Evolutionary conservation across 2,888 invertebrate genomes (phyloP).

Genomic region (Spilarctia lutea): DNA sequence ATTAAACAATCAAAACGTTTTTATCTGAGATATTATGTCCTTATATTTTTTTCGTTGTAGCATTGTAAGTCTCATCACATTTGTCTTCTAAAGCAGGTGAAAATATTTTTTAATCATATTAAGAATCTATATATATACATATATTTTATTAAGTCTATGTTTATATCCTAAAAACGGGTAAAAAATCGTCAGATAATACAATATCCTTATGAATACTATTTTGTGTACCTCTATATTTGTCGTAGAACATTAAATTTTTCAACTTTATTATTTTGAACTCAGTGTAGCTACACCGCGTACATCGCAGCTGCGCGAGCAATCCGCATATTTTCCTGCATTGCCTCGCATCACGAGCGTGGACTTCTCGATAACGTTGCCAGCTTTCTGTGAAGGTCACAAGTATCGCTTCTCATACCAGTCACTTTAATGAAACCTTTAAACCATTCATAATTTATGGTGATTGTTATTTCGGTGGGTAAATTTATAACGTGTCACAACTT

Average conservation of each 20-base stretch:
- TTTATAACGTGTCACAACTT: slow-evolving; percentile 47
- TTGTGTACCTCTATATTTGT: not conserved
- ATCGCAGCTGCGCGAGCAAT: slow-evolving; percentile 39
- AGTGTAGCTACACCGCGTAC: slow-evolving; percentile 30
- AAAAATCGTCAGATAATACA: not conserved
- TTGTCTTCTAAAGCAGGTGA: not conserved
- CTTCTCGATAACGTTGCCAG: slow-evolving; percentile 44
- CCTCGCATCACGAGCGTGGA: slow-evolving; percentile 50
- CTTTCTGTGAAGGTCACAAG: slow-evolving; percentile 69
- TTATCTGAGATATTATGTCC: no score
- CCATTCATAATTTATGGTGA: slow-evolving; percentile 42
- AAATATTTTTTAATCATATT: no score
- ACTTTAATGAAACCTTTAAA: slow-evolving; percentile 60
- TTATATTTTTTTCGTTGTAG: not conserved
- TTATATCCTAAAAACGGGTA: no score
- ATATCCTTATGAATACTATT: not conserved
- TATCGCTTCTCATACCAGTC: slow-evolving; percentile 54
- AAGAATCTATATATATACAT: no score
- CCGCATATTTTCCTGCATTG: slow-evolving; percentile 58
- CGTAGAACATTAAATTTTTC: not conserved
- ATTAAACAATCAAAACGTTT: not conserved
- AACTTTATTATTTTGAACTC: slow-evolving; percentile 21
- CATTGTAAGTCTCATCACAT: not conserved
- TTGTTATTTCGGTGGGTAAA: slow-evolving; percentile 51
- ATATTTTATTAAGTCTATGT: no score